Conservation (phyloP, 2,113 vertebrate species). For the Boleophthalmus pectinirostris region DNA sequence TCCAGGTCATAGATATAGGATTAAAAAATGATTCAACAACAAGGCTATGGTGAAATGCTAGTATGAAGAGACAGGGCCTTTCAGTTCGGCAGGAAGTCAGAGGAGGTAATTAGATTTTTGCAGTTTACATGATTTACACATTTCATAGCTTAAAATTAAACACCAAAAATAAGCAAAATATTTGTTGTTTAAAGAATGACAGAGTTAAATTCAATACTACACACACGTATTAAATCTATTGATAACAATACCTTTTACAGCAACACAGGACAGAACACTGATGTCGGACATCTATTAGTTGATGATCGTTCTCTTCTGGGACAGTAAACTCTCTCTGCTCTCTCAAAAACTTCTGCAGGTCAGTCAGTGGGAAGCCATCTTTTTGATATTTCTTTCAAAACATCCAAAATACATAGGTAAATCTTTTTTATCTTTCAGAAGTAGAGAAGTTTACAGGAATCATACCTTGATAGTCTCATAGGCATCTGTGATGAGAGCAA, state of each 20-base stretch:
- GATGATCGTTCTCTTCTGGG: constrained; percentile 54
- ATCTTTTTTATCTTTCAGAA: not conserved
- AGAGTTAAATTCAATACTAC: not conserved
- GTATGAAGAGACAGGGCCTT: not conserved
- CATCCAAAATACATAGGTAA: not conserved
- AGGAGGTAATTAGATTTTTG: not conserved
- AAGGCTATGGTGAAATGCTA: too few relatives aligned
- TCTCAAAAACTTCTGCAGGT: constrained; percentile 88
- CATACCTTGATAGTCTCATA: constrained; percentile 98
- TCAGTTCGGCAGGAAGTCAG: not conserved
- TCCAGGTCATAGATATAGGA: too few relatives aligned
- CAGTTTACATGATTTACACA: too few relatives aligned
- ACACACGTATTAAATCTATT: not conserved
- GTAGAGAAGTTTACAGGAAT: too few relatives aligned
- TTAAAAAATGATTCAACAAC: too few relatives aligned
- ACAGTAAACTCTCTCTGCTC: constrained; percentile 60
- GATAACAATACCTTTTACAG: constrained; percentile 79
- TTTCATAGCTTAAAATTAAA: too few relatives aligned
- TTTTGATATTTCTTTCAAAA: constrained; percentile 86
- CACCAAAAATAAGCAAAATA: not conserved
- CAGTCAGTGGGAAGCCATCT: constrained; percentile 87
- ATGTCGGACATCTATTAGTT: constrained; percentile 3
- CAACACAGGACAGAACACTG: constrained; percentile 72
- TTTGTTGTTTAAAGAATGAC: not conserved
- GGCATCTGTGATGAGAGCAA: constrained; percentile 94